Base-by-base conservation (phyloP, 2,888 invertebrate species). In the Epinotia bilunana region DNA sequence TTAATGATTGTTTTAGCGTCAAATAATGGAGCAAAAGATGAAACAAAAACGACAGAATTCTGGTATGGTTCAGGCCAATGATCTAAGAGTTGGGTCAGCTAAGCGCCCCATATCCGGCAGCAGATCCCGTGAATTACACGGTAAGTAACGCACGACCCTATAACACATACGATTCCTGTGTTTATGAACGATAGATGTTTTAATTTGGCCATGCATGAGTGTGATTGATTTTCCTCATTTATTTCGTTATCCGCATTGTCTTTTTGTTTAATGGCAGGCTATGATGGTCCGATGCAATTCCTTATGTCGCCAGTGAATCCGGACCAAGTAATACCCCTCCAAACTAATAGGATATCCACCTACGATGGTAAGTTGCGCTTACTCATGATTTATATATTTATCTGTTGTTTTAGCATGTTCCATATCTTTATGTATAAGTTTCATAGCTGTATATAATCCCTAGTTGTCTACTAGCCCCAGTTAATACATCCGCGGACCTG, bases 221-320 rank as follows among this genome's bases (percentile, higher is more conserved):
- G 77, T 71, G 43, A 69, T 69, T 75, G 46, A 67, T 75, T 72
- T 76, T 61, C 60, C 53, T 76, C 49, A 73, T 70, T 72, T 77
- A 74, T 76, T 91, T 87, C 67, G 86, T 89, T 89, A 86, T 83
- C 85, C 86, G 86, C 86, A 84, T 87, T 87, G 86, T 87, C 85
- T 85, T 84, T 83, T 84, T 87, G 76, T 85, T 88, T 85, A 82
- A 87, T 83, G 83, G 82, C 88, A 97, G 97, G 96, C 86, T 98
- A 98, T 89, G 98, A 98, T 94, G 97, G 98, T 73, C 97, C 98
- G 80, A 95, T 98, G 95, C 97, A 98, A 92, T 98, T 96, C 90
- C 96, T 96, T 83, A 97, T 97, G 95, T 96, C 96, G 58, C 95
- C 96, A 82, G 96, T 97, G 83, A 97, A 97, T 94, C 97, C 97